These are phyloP conservation scores for Pseudorhiza aurosa DNA, from an alignment of 30 jellyfish, hydroid and myxozoan species.

Conservation along the genomic window DNA sequence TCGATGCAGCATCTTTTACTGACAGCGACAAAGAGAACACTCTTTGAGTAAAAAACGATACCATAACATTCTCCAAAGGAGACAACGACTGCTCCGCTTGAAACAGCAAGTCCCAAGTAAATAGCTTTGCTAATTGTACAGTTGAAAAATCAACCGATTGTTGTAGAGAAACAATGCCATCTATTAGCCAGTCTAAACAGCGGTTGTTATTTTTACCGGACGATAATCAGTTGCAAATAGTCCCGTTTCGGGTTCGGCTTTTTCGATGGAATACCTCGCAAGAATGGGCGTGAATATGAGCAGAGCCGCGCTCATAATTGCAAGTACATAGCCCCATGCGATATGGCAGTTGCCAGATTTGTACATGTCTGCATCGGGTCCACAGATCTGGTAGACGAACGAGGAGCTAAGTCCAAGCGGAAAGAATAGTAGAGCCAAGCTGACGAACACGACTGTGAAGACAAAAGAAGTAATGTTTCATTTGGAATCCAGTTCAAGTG, in stretches of 20 bases:
- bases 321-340: conserved; percentile 88
- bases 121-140: too few relatives aligned
- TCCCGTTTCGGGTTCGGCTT: conserved; percentile 34
- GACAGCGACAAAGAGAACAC: too few relatives aligned
- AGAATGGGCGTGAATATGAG: conserved; percentile 75
- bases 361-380: conserved; percentile 71
- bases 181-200: conserved; percentile 42
- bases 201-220: conserved; percentile 54
- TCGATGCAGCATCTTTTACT: too few relatives aligned
- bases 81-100: too few relatives aligned
- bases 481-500: too few relatives aligned
- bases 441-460: conserved; percentile 80
- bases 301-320: conserved; percentile 77
- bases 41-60: too few relatives aligned
- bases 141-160: too few relatives aligned
- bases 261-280: conserved; percentile 86
- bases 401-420: conserved; percentile 92
- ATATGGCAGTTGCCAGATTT: conserved; percentile 75
- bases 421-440: conserved; percentile 75
- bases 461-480: too few relatives aligned
- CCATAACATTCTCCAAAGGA: too few relatives aligned
- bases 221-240: conserved; percentile 65
- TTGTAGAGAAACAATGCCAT: too few relatives aligned
- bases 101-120: too few relatives aligned
- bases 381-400: conserved; percentile 77